Conservation (phyloP, 1,140 invertebrate species). For the Polypedilum vanderplanki region DNA sequence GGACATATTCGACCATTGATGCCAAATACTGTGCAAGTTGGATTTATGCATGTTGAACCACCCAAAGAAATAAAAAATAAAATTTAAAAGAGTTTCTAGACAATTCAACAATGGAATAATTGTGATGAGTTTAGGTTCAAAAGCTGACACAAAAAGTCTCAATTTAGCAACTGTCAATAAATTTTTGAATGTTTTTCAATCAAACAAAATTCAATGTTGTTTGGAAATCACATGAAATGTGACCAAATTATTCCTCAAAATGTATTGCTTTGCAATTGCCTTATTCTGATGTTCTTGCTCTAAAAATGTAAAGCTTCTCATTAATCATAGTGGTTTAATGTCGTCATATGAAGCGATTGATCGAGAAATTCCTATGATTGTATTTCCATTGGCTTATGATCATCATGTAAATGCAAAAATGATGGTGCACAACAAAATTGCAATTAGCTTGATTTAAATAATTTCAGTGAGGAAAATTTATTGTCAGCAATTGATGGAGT, state of each 20-base stretch:
- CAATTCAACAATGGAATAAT: neutral
- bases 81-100: neutral
- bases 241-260: neutral
- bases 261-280: neutral
- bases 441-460: constrained; percentile 30
- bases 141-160: neutral
- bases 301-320: constrained; percentile 45
- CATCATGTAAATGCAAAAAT: neutral
- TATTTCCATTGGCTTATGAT: constrained; percentile 25
- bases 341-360: constrained; percentile 43
- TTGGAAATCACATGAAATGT: neutral
- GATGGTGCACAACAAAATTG: neutral
- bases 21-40: neutral
- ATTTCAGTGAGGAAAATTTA: constrained; percentile 41
- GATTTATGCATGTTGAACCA: neutral
- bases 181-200: neutral
- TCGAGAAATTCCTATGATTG: constrained; percentile 39
- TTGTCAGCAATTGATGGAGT: constrained; percentile 38
- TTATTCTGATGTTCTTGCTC: constrained; percentile 35
- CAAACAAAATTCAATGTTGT: neutral
- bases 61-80: neutral
- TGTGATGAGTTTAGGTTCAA: neutral
- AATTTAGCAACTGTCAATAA: neutral
- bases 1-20: neutral
- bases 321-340: constrained; percentile 51